Percentiles rank a stretch among this genome's conserved stretches.
These are phyloP conservation scores for Pelobates fuscus DNA, from an alignment of 2,113 vertebrate genomes.

Conservation along the genomic window DNA sequence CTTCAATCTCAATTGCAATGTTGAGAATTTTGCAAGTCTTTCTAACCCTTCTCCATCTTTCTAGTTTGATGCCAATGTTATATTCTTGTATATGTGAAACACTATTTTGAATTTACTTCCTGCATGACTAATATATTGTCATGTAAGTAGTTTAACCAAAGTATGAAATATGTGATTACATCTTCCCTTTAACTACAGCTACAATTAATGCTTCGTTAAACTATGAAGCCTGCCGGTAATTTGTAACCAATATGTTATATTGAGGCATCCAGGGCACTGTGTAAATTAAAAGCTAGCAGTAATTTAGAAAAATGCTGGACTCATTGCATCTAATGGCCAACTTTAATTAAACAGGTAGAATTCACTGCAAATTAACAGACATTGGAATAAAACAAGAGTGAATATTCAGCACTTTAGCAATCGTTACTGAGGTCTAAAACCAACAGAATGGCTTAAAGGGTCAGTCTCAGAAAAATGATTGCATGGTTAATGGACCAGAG, in stretches of 20 bases:
- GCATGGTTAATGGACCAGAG: no score
- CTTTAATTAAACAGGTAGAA: conserved; percentile 17
- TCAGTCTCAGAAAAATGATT: no score
- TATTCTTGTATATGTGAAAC: no score
- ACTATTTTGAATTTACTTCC: no score
- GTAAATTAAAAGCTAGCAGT: conserved; percentile 5
- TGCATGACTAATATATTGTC: no score
- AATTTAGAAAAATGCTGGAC: conserved; percentile 9
- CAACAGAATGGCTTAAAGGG: background rate
- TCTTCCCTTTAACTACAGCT: no score
- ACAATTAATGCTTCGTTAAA: background rate
- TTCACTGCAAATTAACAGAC: conserved; percentile 1
- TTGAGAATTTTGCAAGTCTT: no score
- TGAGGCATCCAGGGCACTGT: background rate
- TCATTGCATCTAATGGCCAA: background rate
- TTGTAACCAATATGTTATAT: background rate
- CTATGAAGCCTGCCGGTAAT: background rate
- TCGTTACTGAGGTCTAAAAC: background rate
- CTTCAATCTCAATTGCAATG: no score
- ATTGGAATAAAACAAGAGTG: background rate
- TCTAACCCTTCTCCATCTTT: no score
- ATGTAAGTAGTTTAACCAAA: no score
- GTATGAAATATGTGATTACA: no score
- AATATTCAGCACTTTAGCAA: background rate
- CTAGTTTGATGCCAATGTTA: no score